Evolutionary conservation across 2,113 vertebrate genomes (phyloP).

Genomic region (Rhea americana): DNA sequence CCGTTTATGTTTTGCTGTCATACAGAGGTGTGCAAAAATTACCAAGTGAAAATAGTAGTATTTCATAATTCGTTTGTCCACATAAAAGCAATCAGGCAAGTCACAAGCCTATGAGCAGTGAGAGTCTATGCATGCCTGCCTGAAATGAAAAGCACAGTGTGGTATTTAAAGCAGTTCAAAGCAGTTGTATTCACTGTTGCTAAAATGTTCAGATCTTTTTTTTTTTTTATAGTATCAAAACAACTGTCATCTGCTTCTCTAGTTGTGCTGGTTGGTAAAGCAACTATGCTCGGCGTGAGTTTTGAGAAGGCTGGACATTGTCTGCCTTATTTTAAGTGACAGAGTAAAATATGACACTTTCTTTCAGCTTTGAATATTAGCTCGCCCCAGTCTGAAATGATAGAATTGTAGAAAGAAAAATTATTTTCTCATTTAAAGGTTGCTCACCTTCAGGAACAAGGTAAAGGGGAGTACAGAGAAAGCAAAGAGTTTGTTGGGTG

Average conservation of each 20-base stretch:
- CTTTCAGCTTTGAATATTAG: background rate
- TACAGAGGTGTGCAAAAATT: constrained; percentile 18
- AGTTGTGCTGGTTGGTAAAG: background rate
- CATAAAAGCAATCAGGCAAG: constrained; percentile 5
- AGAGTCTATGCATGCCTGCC: background rate
- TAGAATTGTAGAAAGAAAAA: background rate
- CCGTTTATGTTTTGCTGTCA: background rate
- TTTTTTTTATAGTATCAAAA: background rate
- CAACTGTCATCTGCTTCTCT: background rate
- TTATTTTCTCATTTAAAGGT: background rate
- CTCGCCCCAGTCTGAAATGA: background rate
- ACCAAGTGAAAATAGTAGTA: constrained; percentile 1
- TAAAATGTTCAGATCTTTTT: background rate
- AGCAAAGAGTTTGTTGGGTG: background rate
- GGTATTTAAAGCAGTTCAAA: background rate
- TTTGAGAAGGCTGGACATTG: background rate
- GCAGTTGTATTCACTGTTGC: background rate
- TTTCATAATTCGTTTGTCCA: constrained; percentile 37
- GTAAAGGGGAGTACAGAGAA: background rate
- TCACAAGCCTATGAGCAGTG: background rate
- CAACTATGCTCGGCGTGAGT: background rate
- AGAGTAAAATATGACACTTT: background rate
- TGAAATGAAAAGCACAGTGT: background rate
- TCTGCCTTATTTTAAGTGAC: background rate
- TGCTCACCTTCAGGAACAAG: background rate